A percentile compares a stretch with the other conserved stretches of the same genome.
phyloP scores from a whole-genome alignment of 2,113 vertebrate genomes.

The Thinocorus orbignyianus region DNA sequence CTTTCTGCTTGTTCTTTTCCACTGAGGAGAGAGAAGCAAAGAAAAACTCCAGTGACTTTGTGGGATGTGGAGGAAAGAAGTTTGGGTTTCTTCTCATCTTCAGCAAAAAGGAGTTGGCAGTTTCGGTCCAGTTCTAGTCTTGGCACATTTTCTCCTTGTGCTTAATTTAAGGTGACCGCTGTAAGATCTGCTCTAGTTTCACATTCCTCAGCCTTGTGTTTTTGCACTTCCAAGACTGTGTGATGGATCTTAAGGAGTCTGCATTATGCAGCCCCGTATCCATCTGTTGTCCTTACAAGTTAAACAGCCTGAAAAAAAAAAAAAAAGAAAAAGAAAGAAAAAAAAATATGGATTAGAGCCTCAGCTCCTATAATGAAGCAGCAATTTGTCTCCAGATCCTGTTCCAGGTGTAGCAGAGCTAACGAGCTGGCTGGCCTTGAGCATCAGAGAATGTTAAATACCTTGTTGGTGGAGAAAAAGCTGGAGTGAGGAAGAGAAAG shows the following conservation, averaged over 20 bases:
- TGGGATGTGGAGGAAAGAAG: not conserved
- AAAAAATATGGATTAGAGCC: conserved; percentile 66
- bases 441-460: conserved; percentile 51
- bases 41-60: not conserved
- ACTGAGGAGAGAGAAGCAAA: not conserved
- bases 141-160: conserved; percentile 13
- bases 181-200: conserved; percentile 41
- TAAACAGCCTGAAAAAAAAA: conserved; percentile 47
- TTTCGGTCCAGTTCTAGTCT: conserved; percentile 7
- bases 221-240: conserved; percentile 30
- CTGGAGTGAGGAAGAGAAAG: not conserved
- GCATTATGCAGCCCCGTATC: conserved; percentile 53
- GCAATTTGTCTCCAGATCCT: conserved; percentile 69
- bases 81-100: conserved; percentile 24
- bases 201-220: conserved; percentile 40
- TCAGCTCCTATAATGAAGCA: conserved; percentile 72
- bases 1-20: not conserved
- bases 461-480: not conserved
- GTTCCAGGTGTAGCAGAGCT: conserved; percentile 65
- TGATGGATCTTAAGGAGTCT: conserved; percentile 42
- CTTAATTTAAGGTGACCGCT: conserved; percentile 52
- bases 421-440: conserved; percentile 64
- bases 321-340: too few relatives aligned
- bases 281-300: conserved; percentile 72
- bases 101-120: not conserved